phyloP scores from a whole-genome alignment of 2,797 vertebrate genomes.

The Ispidina lecontei region DNA sequence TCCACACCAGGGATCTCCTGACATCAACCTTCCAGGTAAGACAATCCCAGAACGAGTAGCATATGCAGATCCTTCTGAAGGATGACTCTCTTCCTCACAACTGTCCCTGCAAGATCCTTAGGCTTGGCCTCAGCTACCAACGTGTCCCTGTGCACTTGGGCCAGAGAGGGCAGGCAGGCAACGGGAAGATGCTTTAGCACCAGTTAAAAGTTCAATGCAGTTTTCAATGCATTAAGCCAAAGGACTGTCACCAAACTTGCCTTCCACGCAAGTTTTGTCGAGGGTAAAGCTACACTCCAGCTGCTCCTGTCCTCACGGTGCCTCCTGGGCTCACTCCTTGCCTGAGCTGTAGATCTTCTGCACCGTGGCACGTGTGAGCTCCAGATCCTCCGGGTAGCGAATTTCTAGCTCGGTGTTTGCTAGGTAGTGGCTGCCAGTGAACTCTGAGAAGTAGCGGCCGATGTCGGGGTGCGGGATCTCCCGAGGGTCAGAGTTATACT shows the following conservation, averaged over 20 bases:
- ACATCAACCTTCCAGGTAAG: neutral
- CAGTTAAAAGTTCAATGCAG: slow-evolving; percentile 40
- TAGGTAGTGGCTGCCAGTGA: slow-evolving; percentile 86
- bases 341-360: slow-evolving; percentile 85
- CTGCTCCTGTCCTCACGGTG: neutral
- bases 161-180: slow-evolving; percentile 46
- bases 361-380: slow-evolving; percentile 81
- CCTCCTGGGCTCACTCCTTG: slow-evolving; percentile 59
- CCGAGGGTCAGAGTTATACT: slow-evolving; percentile 87
- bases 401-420: slow-evolving; percentile 91
- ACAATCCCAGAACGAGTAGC: neutral
- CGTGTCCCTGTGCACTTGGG: slow-evolving; percentile 18
- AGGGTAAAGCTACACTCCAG: slow-evolving; percentile 54
- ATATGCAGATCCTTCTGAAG: neutral
- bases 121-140: slow-evolving; percentile 30
- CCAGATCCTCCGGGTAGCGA: slow-evolving; percentile 90
- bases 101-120: slow-evolving; percentile 47
- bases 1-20: neutral
- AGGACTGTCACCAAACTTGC: slow-evolving; percentile 30
- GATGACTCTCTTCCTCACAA: neutral
- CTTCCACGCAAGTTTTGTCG: slow-evolving; percentile 27
- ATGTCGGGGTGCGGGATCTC: slow-evolving; percentile 95
- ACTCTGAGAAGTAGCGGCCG: slow-evolving; percentile 94
- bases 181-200: slow-evolving; percentile 19
- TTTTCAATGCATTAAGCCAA: slow-evolving; percentile 43